Conservation (phyloP, 2,888 invertebrate genomes). For the Pandemis heparana region DNA sequence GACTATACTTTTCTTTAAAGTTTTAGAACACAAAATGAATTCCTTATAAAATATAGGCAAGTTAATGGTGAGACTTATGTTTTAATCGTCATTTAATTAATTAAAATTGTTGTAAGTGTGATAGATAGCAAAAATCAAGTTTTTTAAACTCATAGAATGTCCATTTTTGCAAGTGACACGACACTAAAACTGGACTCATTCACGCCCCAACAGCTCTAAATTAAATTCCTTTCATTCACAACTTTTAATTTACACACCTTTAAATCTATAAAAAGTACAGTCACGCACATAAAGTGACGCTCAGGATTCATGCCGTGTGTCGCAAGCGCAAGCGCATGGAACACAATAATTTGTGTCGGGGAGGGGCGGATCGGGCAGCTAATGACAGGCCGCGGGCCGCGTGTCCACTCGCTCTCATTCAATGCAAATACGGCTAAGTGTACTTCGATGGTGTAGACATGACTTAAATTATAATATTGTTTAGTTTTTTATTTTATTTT, state of each 20-base stretch:
- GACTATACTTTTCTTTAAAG: too few species aligned
- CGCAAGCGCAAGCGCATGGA: constrained; percentile 59
- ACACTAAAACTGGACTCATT: neutral
- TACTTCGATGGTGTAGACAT: constrained; percentile 62
- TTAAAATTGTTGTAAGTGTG: too few species aligned
- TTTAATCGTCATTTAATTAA: too few species aligned
- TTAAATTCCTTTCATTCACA: too few species aligned
- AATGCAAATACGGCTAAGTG: constrained; percentile 73
- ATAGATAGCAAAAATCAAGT: too few species aligned
- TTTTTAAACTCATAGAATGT: neutral
- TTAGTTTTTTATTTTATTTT: too few species aligned
- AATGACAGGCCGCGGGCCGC: constrained; percentile 78
- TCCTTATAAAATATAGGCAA: too few species aligned
- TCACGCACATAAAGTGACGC: constrained; percentile 54
- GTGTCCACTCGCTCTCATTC: constrained; percentile 82
- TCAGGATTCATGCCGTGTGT: constrained; percentile 53
- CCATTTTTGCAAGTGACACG: neutral
- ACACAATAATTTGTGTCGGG: constrained; percentile 80
- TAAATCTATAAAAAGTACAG: constrained; percentile 51
- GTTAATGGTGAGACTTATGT: too few species aligned
- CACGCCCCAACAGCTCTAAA: neutral
- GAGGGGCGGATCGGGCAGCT: constrained; percentile 74
- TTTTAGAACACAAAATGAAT: too few species aligned
- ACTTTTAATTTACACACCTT: neutral
- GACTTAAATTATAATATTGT: constrained; percentile 39